phyloP scores from a whole-genome alignment of 2,113 vertebrate genomes.

The Fulica atra region DNA sequence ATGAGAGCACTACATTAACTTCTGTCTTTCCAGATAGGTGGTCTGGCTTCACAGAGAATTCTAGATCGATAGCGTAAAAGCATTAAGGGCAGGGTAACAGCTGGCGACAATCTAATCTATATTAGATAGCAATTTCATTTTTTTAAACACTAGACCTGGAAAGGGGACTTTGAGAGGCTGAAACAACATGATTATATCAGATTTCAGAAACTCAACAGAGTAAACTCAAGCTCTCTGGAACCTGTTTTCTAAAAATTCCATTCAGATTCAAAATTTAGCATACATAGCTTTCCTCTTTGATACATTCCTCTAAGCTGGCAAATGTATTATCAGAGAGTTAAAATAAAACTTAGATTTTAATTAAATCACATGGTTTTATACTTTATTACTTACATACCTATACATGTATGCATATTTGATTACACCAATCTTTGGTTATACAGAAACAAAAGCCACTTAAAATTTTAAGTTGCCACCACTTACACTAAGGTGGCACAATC shows the following conservation, averaged over 20 bases:
- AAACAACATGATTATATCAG: neutral
- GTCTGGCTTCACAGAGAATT: neutral
- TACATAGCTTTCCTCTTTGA: neutral
- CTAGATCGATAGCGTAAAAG: accelerated
- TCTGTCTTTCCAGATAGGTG: accelerated
- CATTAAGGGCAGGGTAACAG: neutral
- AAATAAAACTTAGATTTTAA: neutral
- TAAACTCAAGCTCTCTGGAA: neutral
- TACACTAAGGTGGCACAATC: neutral
- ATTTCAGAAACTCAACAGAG: neutral
- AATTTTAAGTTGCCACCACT: neutral
- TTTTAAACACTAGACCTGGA: neutral
- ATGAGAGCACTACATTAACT: neutral
- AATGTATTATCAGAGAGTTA: neutral
- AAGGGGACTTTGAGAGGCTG: neutral
- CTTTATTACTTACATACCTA: neutral
- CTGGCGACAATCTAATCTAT: neutral
- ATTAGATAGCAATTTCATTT: neutral
- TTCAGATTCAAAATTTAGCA: neutral
- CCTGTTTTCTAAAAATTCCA: neutral
- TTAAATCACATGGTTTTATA: neutral
- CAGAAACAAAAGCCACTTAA: neutral
- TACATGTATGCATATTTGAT: neutral
- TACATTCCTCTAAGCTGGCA: neutral
- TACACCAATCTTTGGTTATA: neutral